phyloP scores from a whole-genome alignment of 1,140 invertebrate species.

The Atta colombica region DNA sequence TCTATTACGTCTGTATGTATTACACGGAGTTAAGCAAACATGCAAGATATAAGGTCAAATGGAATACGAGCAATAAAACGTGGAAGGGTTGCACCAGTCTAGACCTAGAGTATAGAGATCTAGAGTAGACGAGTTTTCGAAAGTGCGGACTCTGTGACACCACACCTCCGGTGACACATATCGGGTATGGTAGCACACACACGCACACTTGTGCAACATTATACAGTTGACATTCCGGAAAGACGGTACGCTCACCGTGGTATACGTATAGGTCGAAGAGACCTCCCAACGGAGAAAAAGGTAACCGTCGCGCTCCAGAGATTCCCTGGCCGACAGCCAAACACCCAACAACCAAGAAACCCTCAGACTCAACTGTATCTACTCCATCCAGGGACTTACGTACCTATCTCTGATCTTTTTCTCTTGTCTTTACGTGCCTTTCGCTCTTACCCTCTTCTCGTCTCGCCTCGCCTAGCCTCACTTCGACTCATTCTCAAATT shows the following conservation, averaged over 20 bases:
- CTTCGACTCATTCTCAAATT: slow-evolving; percentile 61
- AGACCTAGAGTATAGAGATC: background rate
- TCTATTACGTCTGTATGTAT: background rate
- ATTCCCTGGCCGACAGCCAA: slow-evolving; percentile 80
- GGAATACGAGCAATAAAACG: slow-evolving; percentile 24
- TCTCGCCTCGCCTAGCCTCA: slow-evolving; percentile 13
- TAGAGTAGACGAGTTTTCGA: slow-evolving; percentile 46
- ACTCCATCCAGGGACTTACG: slow-evolving; percentile 71
- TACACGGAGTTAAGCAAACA: background rate
- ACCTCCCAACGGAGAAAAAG: slow-evolving; percentile 73
- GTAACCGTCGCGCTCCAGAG: slow-evolving; percentile 76
- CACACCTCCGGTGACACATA: background rate
- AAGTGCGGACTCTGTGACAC: slow-evolving; percentile 32
- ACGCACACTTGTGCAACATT: background rate
- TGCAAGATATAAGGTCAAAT: slow-evolving; percentile 19
- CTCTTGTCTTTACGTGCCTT: slow-evolving; percentile 46
- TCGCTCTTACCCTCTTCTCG: slow-evolving; percentile 41
- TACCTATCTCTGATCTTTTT: slow-evolving; percentile 69
- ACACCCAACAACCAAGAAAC: slow-evolving; percentile 81
- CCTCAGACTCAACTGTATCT: slow-evolving; percentile 77
- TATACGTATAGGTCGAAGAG: slow-evolving; percentile 57
- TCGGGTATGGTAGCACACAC: background rate
- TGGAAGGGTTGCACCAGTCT: background rate
- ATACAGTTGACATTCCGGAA: slow-evolving; percentile 54
- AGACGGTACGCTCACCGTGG: slow-evolving; percentile 18